Conservation (phyloP, 2,888 invertebrate species). For the Xylota sylvarum region DNA sequence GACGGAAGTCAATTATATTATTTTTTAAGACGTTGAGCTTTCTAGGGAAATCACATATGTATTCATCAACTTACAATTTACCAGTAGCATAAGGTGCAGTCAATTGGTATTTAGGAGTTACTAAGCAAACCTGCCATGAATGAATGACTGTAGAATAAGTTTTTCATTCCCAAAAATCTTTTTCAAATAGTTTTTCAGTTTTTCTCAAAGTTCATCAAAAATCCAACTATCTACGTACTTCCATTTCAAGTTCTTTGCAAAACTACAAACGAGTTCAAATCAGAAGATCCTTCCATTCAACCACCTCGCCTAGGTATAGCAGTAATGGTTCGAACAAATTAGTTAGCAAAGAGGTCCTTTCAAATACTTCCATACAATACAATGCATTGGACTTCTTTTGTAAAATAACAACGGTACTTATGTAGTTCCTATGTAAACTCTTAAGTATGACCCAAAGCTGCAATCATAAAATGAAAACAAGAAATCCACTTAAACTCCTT, state of each 20-base stretch:
- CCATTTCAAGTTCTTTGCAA: background rate
- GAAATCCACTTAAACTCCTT: conserved; percentile 53
- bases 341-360: background rate
- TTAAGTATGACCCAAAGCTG: background rate
- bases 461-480: conserved; percentile 20
- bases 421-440: conserved; percentile 1
- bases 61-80: no score
- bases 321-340: background rate
- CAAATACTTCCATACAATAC: background rate
- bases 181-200: no score
- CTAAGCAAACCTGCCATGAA: no score
- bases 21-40: no score
- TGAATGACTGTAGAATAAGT: no score
- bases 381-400: conserved; percentile 5
- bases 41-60: no score
- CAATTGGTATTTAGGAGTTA: no score
- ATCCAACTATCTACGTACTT: background rate
- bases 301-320: background rate
- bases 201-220: no score
- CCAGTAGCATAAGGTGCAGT: no score
- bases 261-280: background rate
- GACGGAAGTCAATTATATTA: no score
- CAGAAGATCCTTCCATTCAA: background rate
- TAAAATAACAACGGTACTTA: conserved; percentile 12
- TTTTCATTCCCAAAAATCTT: no score